Conservation (phyloP, 2,888 invertebrate genomes). For the Cerceris ruficornis region DNA sequence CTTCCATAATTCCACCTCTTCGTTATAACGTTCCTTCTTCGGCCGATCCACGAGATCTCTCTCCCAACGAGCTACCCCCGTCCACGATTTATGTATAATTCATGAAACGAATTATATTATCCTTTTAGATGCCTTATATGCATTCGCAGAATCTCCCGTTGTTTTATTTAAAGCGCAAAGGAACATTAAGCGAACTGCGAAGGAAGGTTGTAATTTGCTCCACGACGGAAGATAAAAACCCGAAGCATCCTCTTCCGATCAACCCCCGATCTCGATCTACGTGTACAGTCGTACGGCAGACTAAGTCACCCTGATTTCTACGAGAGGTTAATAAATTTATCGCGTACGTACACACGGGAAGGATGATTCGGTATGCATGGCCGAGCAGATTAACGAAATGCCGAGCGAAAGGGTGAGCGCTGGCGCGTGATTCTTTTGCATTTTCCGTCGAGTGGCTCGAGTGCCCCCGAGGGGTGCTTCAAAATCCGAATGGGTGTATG, state of each 20-base stretch:
- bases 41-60: conserved; percentile 2
- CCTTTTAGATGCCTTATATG: not conserved
- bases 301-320: conserved; percentile 33
- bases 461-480: conserved; percentile 55
- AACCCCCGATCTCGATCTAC: not conserved
- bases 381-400: conserved; percentile 71
- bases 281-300: conserved; percentile 29
- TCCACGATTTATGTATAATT: conserved; percentile 23
- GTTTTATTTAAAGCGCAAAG: not conserved
- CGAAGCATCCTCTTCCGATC: not conserved
- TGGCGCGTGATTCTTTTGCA: conserved; percentile 70
- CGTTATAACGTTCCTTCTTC: conserved; percentile 15
- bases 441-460: conserved; percentile 62
- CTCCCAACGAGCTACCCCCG: conserved; percentile 7
- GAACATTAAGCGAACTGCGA: not conserved
- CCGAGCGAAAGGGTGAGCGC: conserved; percentile 64
- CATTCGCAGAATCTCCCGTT: conserved; percentile 7
- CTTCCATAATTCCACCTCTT: conserved; percentile 19
- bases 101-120: conserved; percentile 32
- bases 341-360: conserved; percentile 48
- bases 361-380: conserved; percentile 61
- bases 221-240: not conserved
- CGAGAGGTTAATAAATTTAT: conserved; percentile 58
- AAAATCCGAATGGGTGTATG: conserved; percentile 37
- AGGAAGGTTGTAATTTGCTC: not conserved